Base-by-base conservation (phyloP, 2,113 vertebrate genomes). In the Plecturocebus donacophilus region DNA sequence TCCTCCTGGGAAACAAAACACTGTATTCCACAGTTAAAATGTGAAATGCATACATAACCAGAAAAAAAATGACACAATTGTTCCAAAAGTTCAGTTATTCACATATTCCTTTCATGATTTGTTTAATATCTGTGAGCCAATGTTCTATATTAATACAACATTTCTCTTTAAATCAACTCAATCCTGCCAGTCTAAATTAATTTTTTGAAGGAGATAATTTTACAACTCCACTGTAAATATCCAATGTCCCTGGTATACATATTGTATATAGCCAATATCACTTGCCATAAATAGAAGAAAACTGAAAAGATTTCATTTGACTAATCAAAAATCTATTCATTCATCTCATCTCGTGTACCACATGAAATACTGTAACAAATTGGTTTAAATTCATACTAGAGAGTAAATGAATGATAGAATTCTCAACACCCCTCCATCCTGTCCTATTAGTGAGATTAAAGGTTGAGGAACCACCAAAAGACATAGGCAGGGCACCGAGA, bases 111-210 rank as follows among this genome's bases (percentile, higher is more conserved):
- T 87, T 68, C 21, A 47, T 90, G 42, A 96, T n/a, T 54, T 91
- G 73, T 94, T 70, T 75, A 21, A 23, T 87, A 91, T 64, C 73
- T 93, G 6, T 73, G 21, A 94, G 52, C 8, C 25, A 73, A 35
- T 42, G 13, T 70, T 85, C 27, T 86, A 77, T 38, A 86, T 47
- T 92, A 88, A 95, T 68, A 84, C 19, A 84, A 30, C 81, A 92
- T 76, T 83, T 96, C 92, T 83, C 83, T 94, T 81, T 82, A 90
- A 96, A 71, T 61, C 38, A 87, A 88, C 23, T 93, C 25, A 88
- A 94, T 79, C 86, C 87, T 91, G 30, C 45, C 75, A 90, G 83
- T 13, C 23, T 38, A 95, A 90, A 70, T 90, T 47, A 68, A 70
- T 81, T 71, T 54, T 95, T 76, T 92, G 23, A 86, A 49, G 52